These are phyloP conservation scores for Podilymbus podiceps DNA, from an alignment of 2,113 vertebrate species.

Conservation along the genomic window DNA sequence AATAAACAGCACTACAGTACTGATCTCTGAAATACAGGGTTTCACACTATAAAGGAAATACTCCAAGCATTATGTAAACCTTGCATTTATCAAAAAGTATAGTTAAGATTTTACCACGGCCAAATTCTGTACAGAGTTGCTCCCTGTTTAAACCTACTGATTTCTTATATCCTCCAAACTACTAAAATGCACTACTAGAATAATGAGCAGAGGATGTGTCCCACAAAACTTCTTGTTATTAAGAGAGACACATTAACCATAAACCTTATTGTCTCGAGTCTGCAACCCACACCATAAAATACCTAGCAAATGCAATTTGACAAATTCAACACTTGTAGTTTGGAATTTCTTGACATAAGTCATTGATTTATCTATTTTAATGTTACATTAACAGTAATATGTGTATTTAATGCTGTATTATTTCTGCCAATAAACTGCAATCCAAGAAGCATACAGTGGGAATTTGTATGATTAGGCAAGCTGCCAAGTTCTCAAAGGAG, in stretches of 20 bases:
- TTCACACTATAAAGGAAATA: not conserved
- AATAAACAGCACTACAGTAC: not conserved
- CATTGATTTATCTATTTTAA: slow-evolving; percentile 7
- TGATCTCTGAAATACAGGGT: not conserved
- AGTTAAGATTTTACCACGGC: not conserved
- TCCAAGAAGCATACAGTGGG: not conserved
- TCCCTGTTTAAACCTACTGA: not conserved
- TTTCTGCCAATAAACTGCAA: slow-evolving; percentile 11
- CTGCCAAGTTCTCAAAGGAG: slow-evolving; percentile 15
- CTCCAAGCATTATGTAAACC: not conserved
- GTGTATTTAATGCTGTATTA: slow-evolving; percentile 5
- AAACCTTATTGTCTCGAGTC: not conserved
- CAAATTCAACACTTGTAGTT: not conserved
- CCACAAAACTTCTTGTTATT: not conserved
- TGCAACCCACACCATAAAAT: not conserved
- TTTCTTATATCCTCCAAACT: not conserved
- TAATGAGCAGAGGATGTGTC: not conserved
- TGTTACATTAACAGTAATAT: not conserved
- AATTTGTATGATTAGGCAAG: slow-evolving; percentile 29
- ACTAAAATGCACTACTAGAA: not conserved
- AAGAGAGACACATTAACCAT: not conserved
- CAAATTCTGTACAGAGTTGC: not conserved
- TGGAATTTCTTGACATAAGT: not conserved
- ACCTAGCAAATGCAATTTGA: not conserved
- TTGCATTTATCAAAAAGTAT: not conserved